Evolutionary conservation across 2,113 vertebrate genomes (phyloP), one percentile per base, ranked within the genome.

Genomic region (Atrichornis clamosus): DNA sequence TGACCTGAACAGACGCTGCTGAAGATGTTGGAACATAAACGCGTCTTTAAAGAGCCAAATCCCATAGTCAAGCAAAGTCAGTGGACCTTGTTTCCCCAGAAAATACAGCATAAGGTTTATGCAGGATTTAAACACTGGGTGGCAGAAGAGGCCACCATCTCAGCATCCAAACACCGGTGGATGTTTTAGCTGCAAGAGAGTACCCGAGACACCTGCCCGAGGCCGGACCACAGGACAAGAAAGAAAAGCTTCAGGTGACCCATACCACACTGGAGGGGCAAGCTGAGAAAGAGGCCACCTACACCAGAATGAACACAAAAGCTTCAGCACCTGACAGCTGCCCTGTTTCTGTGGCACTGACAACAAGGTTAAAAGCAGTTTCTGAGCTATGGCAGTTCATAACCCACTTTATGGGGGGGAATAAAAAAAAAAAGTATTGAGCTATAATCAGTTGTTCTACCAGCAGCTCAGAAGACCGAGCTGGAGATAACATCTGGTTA

Each of bases 151-250:
- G 60, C 39, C 63, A 74, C 22, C 4, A 0, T 42, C 67, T 90
- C 79, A 69, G 53, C 24, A 73, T 49, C 24, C 72, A 81, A 49
- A 41, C 22, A 23, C 0, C 21, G 22, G 28, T 26, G 23, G 8
- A 53, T 44, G 23, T 58, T 88, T 88, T 6, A 77, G 33, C 63
- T 13, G 5, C 16, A 46, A 74, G 17, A 50, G 5, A 73, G 20
- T 28, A n/a, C 26, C 4, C 0, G 0, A 86, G 27, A 53, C 5
- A 72, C 8, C 9, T 1, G 4, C 7, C 6, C 3, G 8, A 92
- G 16, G 18, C 30, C 56, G 42, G 21, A 63, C 35, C 26, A 85
- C 26, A 35, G 46, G 26, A 67, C 3, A 42, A 18, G 32, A 4
- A 62, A 67, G 6, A 76, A 35, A 62, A 68, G 49, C 19, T 33